Percentiles rank a stretch among this genome's conserved stretches.
Evolutionary conservation across 1,140 invertebrate species (phyloP).

Genomic region (Helicorthomorpha holstii): DNA sequence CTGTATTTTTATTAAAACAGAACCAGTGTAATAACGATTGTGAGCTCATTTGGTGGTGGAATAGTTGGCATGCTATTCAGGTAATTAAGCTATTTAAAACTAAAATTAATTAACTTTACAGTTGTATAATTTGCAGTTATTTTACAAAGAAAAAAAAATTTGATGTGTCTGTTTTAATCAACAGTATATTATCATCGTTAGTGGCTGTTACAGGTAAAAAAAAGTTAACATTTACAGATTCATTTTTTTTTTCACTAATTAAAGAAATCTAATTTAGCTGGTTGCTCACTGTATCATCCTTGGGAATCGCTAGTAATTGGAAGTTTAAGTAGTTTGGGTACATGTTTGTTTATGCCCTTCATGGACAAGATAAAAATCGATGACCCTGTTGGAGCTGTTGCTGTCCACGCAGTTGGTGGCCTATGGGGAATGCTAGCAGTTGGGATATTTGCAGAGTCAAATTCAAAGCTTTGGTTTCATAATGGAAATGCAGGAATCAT

Average conservation of each 20-base stretch:
- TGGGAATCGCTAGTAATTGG: constrained; percentile 77
- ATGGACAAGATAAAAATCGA: constrained; percentile 62
- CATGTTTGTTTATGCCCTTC: constrained; percentile 46
- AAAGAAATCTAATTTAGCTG: constrained; percentile 33
- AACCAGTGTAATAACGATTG: neutral
- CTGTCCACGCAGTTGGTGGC: constrained; percentile 52
- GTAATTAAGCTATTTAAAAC: constrained; percentile 10
- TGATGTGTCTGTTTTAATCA: constrained; percentile 70
- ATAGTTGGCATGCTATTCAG: constrained; percentile 49
- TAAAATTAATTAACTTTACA: neutral
- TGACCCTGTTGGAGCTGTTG: constrained; percentile 76
- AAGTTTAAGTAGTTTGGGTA: constrained; percentile 51
- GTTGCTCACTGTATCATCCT: constrained; percentile 67
- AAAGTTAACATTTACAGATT: neutral
- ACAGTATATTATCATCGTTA: constrained; percentile 68
- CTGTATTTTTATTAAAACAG: neutral
- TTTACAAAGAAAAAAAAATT: constrained; percentile 49
- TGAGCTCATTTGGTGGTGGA: constrained; percentile 65
- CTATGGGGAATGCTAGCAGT: constrained; percentile 65
- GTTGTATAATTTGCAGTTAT: constrained; percentile 22
- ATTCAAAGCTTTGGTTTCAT: constrained; percentile 55
- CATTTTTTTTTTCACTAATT: neutral
- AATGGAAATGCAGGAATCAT: constrained; percentile 56
- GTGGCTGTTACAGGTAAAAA: constrained; percentile 62
- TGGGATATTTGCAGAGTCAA: constrained; percentile 75